These are phyloP conservation scores for Drosophila simulans DNA, from an alignment of 1,140 invertebrate species.

Conservation along the genomic window DNA sequence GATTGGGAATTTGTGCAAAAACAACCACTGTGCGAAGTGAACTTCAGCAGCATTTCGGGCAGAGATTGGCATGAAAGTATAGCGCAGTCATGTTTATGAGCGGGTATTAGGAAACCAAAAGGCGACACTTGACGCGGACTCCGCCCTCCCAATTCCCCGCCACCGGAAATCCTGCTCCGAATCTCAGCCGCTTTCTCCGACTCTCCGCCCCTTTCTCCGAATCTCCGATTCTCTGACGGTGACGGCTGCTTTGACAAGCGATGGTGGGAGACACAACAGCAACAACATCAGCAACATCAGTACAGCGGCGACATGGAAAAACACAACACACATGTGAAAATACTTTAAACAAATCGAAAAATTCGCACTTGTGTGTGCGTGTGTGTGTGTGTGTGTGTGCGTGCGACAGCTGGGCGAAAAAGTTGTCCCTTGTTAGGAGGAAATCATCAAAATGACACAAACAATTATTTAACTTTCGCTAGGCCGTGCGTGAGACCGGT, in stretches of 20 bases:
- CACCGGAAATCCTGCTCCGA: background rate
- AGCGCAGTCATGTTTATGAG: slow-evolving; percentile 38
- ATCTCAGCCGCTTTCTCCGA: background rate
- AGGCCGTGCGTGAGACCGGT: slow-evolving; percentile 66
- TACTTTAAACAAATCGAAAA: slow-evolving; percentile 80
- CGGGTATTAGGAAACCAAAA: slow-evolving; percentile 31
- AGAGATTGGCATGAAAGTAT: slow-evolving; percentile 26
- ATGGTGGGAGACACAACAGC: slow-evolving; percentile 46
- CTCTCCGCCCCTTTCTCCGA: background rate
- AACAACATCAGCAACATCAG: slow-evolving; percentile 46
- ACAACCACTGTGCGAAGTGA: background rate
- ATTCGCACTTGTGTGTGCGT: slow-evolving; percentile 34
- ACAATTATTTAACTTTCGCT: slow-evolving; percentile 82
- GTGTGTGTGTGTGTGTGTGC: slow-evolving; percentile 27
- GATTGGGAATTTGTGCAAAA: background rate
- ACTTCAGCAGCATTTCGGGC: no score
- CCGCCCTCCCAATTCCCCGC: background rate
- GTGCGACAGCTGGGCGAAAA: slow-evolving; percentile 68
- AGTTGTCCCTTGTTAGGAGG: slow-evolving; percentile 72
- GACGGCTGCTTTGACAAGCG: slow-evolving; percentile 72
- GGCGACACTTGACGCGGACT: slow-evolving; percentile 7
- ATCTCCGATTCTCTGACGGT: slow-evolving; percentile 23
- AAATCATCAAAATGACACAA: slow-evolving; percentile 83
- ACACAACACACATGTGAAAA: slow-evolving; percentile 45
- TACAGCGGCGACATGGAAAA: slow-evolving; percentile 21